Evolutionary conservation across 1,140 invertebrate genomes (phyloP).

Genomic region (Chlorops oryzae): DNA sequence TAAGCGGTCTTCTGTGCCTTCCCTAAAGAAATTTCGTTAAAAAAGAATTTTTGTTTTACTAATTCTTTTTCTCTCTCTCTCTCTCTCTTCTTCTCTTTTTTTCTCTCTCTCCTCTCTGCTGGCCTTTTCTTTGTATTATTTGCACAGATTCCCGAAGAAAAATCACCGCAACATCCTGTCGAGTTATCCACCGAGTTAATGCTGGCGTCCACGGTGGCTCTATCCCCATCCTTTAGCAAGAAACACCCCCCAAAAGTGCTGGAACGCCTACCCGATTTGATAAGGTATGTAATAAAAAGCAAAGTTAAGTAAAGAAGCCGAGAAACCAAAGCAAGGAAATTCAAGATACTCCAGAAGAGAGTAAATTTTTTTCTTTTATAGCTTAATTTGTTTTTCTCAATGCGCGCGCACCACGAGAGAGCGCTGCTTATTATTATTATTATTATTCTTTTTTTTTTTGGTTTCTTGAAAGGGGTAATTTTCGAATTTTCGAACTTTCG

Average conservation of each 20-base stretch:
- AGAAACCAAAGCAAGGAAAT: too few species aligned
- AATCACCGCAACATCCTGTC: slow-evolving; percentile 46
- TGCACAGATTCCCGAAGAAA: slow-evolving; percentile 45
- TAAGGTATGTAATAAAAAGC: slow-evolving; percentile 42
- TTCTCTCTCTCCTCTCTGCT: background rate
- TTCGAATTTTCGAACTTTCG: too few species aligned
- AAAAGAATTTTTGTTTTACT: background rate
- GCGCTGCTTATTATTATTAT: background rate
- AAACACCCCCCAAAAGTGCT: slow-evolving; percentile 43
- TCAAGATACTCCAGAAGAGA: background rate
- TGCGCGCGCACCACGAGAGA: background rate
- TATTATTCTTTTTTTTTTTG: slow-evolving; percentile 2
- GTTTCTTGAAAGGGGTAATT: too few species aligned
- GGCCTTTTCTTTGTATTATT: slow-evolving; percentile 9
- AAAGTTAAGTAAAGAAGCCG: slow-evolving; percentile 16
- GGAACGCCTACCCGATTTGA: slow-evolving; percentile 48
- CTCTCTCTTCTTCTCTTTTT: background rate
- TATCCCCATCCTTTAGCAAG: slow-evolving; percentile 42
- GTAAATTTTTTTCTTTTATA: background rate
- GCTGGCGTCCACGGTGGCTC: slow-evolving; percentile 45
- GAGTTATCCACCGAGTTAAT: slow-evolving; percentile 48
- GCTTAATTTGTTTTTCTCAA: background rate
- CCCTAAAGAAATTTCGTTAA: too few species aligned
- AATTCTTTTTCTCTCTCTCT: background rate
- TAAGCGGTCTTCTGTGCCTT: too few species aligned